A percentile compares a stretch with the other conserved stretches of the same genome.
phyloP scores from a whole-genome alignment of 2,888 invertebrate genomes.

The Neoascia interrupta region DNA sequence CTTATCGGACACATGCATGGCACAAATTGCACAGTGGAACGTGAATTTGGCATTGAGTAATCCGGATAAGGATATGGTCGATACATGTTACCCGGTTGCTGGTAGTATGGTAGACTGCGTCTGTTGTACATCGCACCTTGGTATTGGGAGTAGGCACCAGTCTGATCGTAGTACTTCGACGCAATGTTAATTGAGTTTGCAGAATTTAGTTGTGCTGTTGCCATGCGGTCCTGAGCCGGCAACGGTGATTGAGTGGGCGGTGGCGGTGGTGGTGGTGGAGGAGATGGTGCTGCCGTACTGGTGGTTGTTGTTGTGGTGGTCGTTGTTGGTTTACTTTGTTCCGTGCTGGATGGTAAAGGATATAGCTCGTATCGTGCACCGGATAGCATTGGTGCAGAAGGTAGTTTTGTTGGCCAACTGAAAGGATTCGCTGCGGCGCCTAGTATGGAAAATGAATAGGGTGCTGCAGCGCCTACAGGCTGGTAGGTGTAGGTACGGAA shows the following conservation, averaged over 20 bases:
- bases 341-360: constrained; percentile 56
- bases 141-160: constrained; percentile 45
- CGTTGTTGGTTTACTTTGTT: constrained; percentile 35
- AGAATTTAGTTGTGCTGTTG: constrained; percentile 41
- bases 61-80: constrained; percentile 78
- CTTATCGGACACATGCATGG: constrained; percentile 78
- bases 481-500: constrained; percentile 79
- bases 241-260: constrained; percentile 36
- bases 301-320: constrained; percentile 63
- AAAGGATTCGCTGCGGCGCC: constrained; percentile 72
- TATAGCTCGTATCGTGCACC: constrained; percentile 73
- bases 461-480: constrained; percentile 73
- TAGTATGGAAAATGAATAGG: constrained; percentile 72
- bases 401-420: constrained; percentile 39
- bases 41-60: constrained; percentile 73
- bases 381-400: constrained; percentile 72
- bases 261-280: constrained; percentile 68
- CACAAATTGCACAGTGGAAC: constrained; percentile 73
- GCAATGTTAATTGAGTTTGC: constrained; percentile 21
- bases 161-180: constrained; percentile 33
- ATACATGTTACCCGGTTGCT: constrained; percentile 72
- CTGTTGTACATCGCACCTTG: constrained; percentile 73
- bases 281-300: constrained; percentile 54
- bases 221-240: constrained; percentile 33
- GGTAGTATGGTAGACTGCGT: constrained; percentile 72